A percentile compares a stretch with the other conserved stretches of the same genome.
Conservation (phyloP, 2,888 invertebrate genomes). For the Ischnura elegans region DNA sequence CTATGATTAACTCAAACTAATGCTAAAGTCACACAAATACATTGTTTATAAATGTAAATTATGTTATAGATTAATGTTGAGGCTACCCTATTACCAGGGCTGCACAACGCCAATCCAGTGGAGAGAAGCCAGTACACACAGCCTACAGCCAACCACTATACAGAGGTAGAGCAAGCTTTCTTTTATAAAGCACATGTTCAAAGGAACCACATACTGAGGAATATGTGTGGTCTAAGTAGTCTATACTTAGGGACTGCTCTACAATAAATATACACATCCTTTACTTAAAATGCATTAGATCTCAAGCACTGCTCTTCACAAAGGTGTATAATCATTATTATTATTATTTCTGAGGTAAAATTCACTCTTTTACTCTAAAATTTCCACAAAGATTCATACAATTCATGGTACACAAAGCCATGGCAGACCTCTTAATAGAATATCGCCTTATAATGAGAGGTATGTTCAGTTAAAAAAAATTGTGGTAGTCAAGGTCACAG, state of each 20-base stretch:
- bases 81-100: constrained; percentile 45
- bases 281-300: constrained; percentile 67
- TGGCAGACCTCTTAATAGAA: constrained; percentile 65
- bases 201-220: constrained; percentile 67
- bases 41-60: constrained; percentile 67
- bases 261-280: constrained; percentile 67
- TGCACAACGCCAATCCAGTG: constrained; percentile 42
- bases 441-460: constrained; percentile 65
- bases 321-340: constrained; percentile 62
- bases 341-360: constrained; percentile 67
- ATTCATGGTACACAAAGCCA: constrained; percentile 65
- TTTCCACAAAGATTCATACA: constrained; percentile 67
- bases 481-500: constrained; percentile 65
- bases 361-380: constrained; percentile 67
- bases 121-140: constrained; percentile 66
- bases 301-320: constrained; percentile 67
- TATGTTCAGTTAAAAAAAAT: constrained; percentile 65
- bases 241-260: constrained; percentile 65
- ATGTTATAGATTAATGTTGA: constrained; percentile 54
- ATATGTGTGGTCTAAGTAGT: constrained; percentile 63
- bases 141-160: constrained; percentile 67
- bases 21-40: constrained; percentile 67
- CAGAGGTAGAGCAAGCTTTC: constrained; percentile 67
- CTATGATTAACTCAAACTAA: constrained; percentile 67
- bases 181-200: constrained; percentile 67